Percentiles rank a stretch among this genome's conserved stretches.
phyloP scores from a whole-genome alignment of 2,888 invertebrate species.

The Catocala nupta region DNA sequence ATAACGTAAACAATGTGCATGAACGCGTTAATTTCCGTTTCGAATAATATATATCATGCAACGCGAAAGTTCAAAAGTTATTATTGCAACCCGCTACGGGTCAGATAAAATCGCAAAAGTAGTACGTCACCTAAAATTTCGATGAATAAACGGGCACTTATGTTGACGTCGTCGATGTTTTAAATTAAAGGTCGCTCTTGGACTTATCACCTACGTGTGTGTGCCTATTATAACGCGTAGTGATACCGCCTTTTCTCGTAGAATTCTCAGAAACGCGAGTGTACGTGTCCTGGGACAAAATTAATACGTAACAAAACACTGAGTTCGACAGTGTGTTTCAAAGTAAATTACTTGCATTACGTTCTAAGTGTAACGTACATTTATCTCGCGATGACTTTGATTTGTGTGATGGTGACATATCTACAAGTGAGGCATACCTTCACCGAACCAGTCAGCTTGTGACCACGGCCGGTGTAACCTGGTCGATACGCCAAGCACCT shows the following conservation, averaged over 20 bases:
- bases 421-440: neutral
- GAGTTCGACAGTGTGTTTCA: neutral
- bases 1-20: neutral
- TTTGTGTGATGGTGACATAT: neutral
- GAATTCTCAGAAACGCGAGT: conserved; percentile 1
- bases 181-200: conserved; percentile 4
- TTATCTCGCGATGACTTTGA: conserved; percentile 1
- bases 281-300: conserved; percentile 5
- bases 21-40: neutral
- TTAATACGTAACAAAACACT: conserved; percentile 4
- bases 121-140: neutral
- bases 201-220: conserved; percentile 10
- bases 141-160: neutral
- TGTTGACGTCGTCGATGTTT: conserved; percentile 1
- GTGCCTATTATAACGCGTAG: conserved; percentile 2
- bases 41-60: neutral
- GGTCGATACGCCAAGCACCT: too few relatives aligned
- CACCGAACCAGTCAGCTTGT: too few relatives aligned
- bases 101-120: neutral
- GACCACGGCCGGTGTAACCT: too few relatives aligned
- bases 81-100: conserved; percentile 2
- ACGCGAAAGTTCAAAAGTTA: neutral
- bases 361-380: neutral
- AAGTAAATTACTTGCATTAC: conserved; percentile 4
- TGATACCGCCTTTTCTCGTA: conserved; percentile 2